A percentile compares a stretch with the other conserved stretches of the same genome.
phyloP scores from a whole-genome alignment of 1,140 invertebrate species.

The Carcinoscorpius rotundicauda region DNA sequence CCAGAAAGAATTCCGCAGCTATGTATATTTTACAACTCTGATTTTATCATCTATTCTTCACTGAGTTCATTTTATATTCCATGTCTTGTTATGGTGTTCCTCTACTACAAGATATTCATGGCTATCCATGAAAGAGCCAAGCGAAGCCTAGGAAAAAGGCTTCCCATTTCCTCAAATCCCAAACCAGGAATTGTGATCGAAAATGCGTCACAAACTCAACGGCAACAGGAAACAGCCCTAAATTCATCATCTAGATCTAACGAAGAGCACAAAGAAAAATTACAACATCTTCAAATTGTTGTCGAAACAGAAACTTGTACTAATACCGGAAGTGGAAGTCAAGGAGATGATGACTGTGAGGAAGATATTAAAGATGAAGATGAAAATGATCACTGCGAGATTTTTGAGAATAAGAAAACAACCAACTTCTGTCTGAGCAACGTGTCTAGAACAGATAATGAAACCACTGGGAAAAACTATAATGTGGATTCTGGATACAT shows the following conservation, averaged over 20 bases:
- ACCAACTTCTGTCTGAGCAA: slow-evolving; percentile 6
- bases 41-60: slow-evolving; percentile 96
- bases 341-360: slow-evolving; percentile 21
- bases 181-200: slow-evolving; percentile 9
- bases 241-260: background rate
- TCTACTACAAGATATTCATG: slow-evolving; percentile 97
- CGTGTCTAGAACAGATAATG: slow-evolving; percentile 43
- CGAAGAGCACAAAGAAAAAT: background rate
- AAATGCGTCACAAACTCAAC: slow-evolving; percentile 9
- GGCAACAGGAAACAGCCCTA: background rate
- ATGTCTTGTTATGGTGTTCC: slow-evolving; percentile 95
- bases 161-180: background rate
- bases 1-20: slow-evolving; percentile 24
- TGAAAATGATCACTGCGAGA: too few relatives aligned
- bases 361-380: slow-evolving; percentile 7
- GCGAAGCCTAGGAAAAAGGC: background rate
- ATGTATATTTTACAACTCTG: slow-evolving; percentile 93
- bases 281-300: slow-evolving; percentile 10
- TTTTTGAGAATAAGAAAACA: background rate
- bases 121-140: slow-evolving; percentile 64
- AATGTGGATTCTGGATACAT: slow-evolving; percentile 54
- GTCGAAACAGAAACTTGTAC: slow-evolving; percentile 12
- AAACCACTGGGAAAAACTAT: slow-evolving; percentile 42
- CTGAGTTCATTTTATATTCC: slow-evolving; percentile 98
- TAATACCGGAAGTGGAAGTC: slow-evolving; percentile 16